Evolutionary conservation across 2,888 invertebrate genomes (phyloP), one percentile per base, ranked within the genome.

Genomic region (Venusia cambrica): DNA sequence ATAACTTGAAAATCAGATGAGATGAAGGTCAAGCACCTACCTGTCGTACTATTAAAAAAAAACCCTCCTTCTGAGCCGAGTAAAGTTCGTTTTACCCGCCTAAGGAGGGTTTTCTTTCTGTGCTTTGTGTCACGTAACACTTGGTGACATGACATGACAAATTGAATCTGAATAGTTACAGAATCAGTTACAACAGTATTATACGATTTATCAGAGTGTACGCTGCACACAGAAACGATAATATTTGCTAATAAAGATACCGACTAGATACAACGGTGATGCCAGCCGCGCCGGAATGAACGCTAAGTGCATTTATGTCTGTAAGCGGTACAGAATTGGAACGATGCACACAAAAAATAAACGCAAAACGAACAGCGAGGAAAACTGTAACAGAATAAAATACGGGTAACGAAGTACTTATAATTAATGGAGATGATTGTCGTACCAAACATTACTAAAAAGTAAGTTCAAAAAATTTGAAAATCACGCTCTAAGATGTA

Each of bases 91-190:
- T n/a, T n/a, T n/a, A n/a, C n/a, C n/a, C n/a, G n/a, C n/a, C n/a
- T n/a, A n/a, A n/a, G n/a, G n/a, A n/a, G n/a, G n/a, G n/a, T n/a
- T n/a, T n/a, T n/a, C n/a, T n/a, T 7, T 19, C 15, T 25, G 29
- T 39, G 39, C 18, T 27, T 34, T 11, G 21, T 10, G 30, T 34
- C 39, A 39, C 39, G 39, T 39, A 39, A 21, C 5, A 9, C 27
- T 13, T 12, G 7, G 19, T 13, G 2, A 13, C 11, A 19, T 12
- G 5, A 6, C 10, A 21, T n/a, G n/a, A n/a, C n/a, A n/a, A n/a
- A n/a, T n/a, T n/a, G n/a, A n/a, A n/a, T n/a, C n/a, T n/a, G n/a
- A 29, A 29, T 14, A 7, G 9, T 7, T 35, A 9, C 12, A 20
- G 13, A 12, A 28, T 24, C 3, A 10, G 18, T 18, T 10, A 21